Base-by-base conservation (phyloP, 2,797 vertebrate genomes). In the Lepus oiostolus region DNA sequence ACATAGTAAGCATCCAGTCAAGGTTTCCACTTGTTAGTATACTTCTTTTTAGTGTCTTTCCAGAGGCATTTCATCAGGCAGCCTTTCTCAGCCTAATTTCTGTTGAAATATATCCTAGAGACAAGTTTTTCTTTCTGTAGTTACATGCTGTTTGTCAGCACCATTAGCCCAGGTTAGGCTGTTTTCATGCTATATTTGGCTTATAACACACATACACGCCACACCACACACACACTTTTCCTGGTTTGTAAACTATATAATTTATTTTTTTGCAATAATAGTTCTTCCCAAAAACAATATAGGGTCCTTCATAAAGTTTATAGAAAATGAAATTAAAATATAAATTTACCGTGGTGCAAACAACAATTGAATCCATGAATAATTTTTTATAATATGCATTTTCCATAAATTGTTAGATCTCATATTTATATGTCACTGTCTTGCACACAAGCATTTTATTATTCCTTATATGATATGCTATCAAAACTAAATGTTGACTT, bases 401-500 rank as follows among this genome's bases (percentile, higher is more conserved):
- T 58, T 58, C 19, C 54, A 58, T 16, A 58, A 58, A 58, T 7
- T 58, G 13, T 19, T 58, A 19, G 17, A 58, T 9, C 7, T 58
- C 54, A 58, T 21, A 35, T 74, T 68, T 80, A 62, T 28, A 32
- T 22, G 47, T 4, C 16, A 70, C 32, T 35, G 19, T 28, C 77
- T 70, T 80, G 35, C 26, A 79, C 38, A 90, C 75, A 38, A 90
- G 85, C 6, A 58, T 35, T 68, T 12, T 47, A 1, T 60, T 81
- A 12, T 65, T 63, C 70, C 60, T 85, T 50, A 47, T 70, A n/a
- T 32, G 30, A 74, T 26, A 50, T 0, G 30, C 19, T 67, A 82
- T 68, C 28, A 76, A 77, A 62, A 92, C 32, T 72, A 71, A 80
- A 76, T 68, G 30, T 32, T 94, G 47, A 81, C 82, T 96, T 93